phyloP scores from a whole-genome alignment of 1,140 invertebrate species.

The Leptopilina boulardi region DNA sequence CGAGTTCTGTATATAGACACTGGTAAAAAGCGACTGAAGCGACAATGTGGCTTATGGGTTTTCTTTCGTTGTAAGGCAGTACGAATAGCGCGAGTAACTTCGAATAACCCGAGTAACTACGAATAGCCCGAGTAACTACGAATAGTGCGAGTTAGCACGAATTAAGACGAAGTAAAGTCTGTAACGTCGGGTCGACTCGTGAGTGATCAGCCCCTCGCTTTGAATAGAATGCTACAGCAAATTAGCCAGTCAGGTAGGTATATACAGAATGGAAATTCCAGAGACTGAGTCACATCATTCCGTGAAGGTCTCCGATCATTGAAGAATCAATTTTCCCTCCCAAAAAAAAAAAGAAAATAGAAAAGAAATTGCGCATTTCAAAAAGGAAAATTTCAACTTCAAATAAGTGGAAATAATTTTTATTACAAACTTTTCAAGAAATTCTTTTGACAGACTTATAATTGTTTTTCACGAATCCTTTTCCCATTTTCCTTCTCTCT shows the following conservation, averaged over 20 bases:
- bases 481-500: neutral
- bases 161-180: too few species aligned
- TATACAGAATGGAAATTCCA: neutral
- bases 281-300: neutral
- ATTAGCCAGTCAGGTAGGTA: neutral
- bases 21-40: too few species aligned
- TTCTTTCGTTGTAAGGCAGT: too few species aligned
- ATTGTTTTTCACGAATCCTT: neutral
- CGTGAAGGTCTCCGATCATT: neutral
- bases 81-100: too few species aligned
- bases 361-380: too few species aligned
- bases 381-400: neutral
- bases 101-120: too few species aligned
- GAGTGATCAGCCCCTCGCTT: neutral
- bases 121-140: too few species aligned
- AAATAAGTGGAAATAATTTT: too few species aligned
- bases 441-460: neutral
- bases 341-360: neutral
- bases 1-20: too few species aligned
- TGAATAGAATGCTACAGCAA: neutral
- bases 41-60: too few species aligned
- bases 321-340: neutral
- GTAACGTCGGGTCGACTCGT: too few species aligned
- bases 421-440: neutral
- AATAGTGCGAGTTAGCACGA: too few species aligned